These are phyloP conservation scores for Limosa lapponica DNA, from an alignment of 2,797 vertebrate genomes.

Conservation along the genomic window DNA sequence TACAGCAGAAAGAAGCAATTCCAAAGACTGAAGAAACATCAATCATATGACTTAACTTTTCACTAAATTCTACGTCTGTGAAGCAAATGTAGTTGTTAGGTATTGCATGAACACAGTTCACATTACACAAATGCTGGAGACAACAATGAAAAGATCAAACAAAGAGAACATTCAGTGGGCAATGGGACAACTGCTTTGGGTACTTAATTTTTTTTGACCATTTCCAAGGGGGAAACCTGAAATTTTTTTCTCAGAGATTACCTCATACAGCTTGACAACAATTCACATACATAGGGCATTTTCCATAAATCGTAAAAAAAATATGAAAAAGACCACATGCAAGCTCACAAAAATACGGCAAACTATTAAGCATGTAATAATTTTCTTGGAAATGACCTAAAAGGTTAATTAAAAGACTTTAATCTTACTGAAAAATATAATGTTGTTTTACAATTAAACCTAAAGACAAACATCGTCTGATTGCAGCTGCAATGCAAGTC, in stretches of 20 bases:
- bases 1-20: neutral
- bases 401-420: neutral
- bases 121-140: neutral
- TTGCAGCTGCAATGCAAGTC: neutral
- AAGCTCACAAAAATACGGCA: neutral
- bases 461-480: neutral
- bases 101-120: neutral
- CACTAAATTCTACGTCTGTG: neutral
- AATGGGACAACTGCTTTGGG: rapidly evolving
- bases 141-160: neutral
- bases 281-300: neutral
- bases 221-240: neutral
- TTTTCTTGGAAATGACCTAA: neutral
- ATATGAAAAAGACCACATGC: neutral
- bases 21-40: neutral
- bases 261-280: neutral
- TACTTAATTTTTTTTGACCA: neutral
- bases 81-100: neutral
- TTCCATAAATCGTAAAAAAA: neutral
- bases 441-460: neutral
- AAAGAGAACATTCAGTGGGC: neutral
- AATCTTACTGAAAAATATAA: neutral
- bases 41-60: neutral
- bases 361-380: neutral
- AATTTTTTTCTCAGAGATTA: neutral